Percentiles rank a stretch among this genome's conserved stretches.
phyloP scores from a whole-genome alignment of 2,797 vertebrate genomes.

The Bothrops alternatus region DNA sequence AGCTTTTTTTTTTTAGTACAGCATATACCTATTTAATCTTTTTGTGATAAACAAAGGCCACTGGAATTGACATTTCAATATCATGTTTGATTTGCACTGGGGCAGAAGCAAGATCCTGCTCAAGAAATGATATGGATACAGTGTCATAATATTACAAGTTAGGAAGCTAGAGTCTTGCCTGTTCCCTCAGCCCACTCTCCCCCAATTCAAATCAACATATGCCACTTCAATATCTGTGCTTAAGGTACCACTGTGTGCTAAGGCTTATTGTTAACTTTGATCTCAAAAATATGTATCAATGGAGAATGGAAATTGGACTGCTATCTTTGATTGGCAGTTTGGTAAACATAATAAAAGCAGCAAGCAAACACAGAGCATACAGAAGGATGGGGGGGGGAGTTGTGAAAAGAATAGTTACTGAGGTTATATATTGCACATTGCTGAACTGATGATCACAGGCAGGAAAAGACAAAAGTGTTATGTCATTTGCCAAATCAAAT shows the following conservation, averaged over 20 bases:
- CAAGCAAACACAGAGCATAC: constrained; percentile 39
- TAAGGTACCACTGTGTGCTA: constrained; percentile 44
- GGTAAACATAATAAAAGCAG: constrained; percentile 65
- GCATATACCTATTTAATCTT: constrained; percentile 1
- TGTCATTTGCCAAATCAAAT: neutral
- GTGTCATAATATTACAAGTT: neutral
- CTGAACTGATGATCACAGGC: neutral
- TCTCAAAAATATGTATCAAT: constrained; percentile 54
- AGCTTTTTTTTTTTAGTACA: neutral
- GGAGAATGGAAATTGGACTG: constrained; percentile 61
- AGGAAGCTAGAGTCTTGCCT: neutral
- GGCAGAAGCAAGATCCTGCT: neutral
- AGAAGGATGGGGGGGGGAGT: neutral
- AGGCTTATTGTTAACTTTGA: constrained; percentile 66
- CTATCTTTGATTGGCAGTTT: constrained; percentile 65
- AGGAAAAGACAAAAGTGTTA: neutral
- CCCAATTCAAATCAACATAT: constrained; percentile 2
- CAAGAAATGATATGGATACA: neutral
- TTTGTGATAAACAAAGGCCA: neutral
- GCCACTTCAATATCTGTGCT: constrained; percentile 18
- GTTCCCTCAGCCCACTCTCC: neutral
- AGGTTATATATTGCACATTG: neutral
- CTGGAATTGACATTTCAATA: constrained; percentile 22
- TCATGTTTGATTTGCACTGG: constrained; percentile 6
- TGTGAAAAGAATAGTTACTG: neutral